Percentiles rank a stretch among this genome's conserved stretches.
Evolutionary conservation across 2,113 vertebrate species (phyloP).

Genomic region (Paramisgurnus dabryanus): DNA sequence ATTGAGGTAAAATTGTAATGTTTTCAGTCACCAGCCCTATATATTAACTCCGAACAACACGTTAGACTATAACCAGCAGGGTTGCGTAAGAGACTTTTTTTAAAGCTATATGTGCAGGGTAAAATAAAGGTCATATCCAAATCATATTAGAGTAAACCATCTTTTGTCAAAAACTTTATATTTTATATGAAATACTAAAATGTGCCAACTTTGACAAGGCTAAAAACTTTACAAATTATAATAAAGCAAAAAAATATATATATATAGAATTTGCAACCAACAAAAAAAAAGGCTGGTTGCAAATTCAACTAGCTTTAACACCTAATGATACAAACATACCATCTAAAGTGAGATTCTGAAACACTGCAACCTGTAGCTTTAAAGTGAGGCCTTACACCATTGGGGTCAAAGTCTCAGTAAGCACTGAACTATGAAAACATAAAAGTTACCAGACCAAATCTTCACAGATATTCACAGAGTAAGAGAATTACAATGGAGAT

Average conservation of each 20-base stretch:
- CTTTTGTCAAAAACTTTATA: no score
- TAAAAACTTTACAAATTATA: no score
- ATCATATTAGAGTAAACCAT: no score
- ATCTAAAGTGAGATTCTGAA: not conserved
- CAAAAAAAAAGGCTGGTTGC: no score
- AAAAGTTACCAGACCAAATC: not conserved
- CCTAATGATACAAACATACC: not conserved
- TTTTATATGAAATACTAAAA: no score
- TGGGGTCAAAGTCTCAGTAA: conserved; percentile 8
- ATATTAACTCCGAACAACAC: not conserved
- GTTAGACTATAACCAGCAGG: no score
- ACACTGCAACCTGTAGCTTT: conserved; percentile 10
- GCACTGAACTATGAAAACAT: not conserved
- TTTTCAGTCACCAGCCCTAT: not conserved
- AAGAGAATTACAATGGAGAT: conserved; percentile 71
- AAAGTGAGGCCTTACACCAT: not conserved
- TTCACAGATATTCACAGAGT: not conserved
- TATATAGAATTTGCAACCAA: no score
- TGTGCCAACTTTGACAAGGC: no score
- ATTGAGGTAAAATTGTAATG: not conserved
- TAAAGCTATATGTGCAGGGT: no score
- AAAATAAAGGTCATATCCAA: no score
- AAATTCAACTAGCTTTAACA: not conserved
- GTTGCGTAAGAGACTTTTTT: no score
- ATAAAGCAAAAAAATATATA: no score